phyloP scores from a whole-genome alignment of 2,797 vertebrate genomes.

The Takifugu ocellatus region DNA sequence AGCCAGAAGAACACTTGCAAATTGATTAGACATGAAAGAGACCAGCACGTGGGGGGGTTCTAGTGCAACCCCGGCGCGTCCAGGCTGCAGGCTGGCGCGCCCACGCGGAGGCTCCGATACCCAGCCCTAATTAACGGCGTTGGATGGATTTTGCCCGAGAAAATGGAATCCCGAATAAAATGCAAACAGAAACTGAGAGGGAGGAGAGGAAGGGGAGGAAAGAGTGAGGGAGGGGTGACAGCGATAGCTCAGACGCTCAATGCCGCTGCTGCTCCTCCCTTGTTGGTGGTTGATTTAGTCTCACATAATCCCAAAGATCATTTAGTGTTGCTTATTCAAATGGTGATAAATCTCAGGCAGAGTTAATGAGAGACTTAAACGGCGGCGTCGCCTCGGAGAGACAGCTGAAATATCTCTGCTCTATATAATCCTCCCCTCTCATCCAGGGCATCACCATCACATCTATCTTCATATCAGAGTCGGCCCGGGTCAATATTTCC shows the following conservation, averaged over 20 bases:
- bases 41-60: background rate
- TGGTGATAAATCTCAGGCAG: constrained; percentile 64
- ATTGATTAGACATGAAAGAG: constrained; percentile 18
- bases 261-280: constrained; percentile 49
- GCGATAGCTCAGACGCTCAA: constrained; percentile 28
- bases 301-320: constrained; percentile 71
- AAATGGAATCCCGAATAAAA: background rate
- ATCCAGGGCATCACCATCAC: constrained; percentile 47
- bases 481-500: constrained; percentile 53
- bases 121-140: constrained; percentile 38
- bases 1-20: constrained; percentile 37
- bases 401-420: constrained; percentile 59
- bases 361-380: constrained; percentile 74
- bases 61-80: too few species aligned
- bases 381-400: constrained; percentile 63
- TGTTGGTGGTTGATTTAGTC: constrained; percentile 67
- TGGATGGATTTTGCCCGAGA: constrained; percentile 19
- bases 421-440: constrained; percentile 58
- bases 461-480: constrained; percentile 58
- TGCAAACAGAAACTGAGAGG: background rate
- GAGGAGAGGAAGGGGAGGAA: background rate
- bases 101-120: constrained; percentile 24
- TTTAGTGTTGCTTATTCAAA: constrained; percentile 69
- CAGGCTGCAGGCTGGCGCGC: constrained; percentile 1
- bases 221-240: constrained; percentile 9